Base-by-base conservation (phyloP, 2,113 vertebrate species). In the Setophaga petechia region DNA sequence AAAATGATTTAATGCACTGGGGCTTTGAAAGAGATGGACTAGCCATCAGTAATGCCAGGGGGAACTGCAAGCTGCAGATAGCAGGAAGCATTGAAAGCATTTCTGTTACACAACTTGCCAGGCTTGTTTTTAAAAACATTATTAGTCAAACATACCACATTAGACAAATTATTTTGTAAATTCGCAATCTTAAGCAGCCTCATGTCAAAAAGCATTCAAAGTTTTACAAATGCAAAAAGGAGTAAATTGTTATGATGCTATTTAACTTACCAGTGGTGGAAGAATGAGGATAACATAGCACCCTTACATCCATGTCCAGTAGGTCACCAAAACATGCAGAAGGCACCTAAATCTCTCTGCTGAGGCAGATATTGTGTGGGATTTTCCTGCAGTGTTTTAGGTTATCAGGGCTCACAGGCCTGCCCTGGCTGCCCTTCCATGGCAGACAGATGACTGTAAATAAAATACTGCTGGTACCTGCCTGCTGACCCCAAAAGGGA, bases 31-130 rank as follows among this genome's bases (percentile, higher is more conserved):
- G 73, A 55, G 65, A 55, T 21, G 47, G 43, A 67, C 35, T 39
- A 39, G 71, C 31, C 55, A 87, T 84, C 81, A 78, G 54, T 39
- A 89, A 55, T 8, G 57, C 33, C 77, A 84, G 87, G n/a, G 46
- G 89, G 73, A 81, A 5, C 87, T 91, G 91, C 84, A 86, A 59
- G 37, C 35, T 75, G 69, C 69, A 94, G 93, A 91, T 81, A 94
- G 81, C 57, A 78, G 27, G 69, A 35, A 49, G 19, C 39, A 52
- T 51, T 58, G 55, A 77, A 87, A 71, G 9, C 12, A 39, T 74
- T 87, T 79, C 49, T 84, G 20, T 46, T 77, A 49, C 24, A 74
- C 31, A 66, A 27, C 37, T 69, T 77, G 46, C 23, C 65, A 84
- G 61, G 43, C 11, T 6, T 23, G 13, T 55, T 57, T 66, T 80